Percentiles rank a stretch among this genome's conserved stretches.
Evolutionary conservation across 2,888 invertebrate species (phyloP).

Genomic region (Phytoseiulus persimilis): DNA sequence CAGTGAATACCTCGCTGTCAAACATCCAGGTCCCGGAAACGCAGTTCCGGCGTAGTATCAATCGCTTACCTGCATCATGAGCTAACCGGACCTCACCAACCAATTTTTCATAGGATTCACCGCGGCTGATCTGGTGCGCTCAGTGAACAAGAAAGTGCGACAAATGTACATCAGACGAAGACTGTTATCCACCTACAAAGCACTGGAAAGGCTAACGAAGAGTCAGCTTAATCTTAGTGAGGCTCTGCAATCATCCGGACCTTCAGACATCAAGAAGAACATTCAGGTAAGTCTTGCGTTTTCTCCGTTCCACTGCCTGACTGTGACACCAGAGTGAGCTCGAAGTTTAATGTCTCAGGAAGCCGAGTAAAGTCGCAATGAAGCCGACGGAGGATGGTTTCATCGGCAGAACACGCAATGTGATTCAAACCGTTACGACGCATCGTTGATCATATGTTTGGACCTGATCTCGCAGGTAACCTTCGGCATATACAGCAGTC

Average conservation of each 20-base stretch:
- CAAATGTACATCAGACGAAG: conserved; percentile 72
- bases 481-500: neutral
- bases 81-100: too few relatives aligned
- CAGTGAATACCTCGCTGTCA: too few relatives aligned
- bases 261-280: neutral
- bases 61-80: too few relatives aligned
- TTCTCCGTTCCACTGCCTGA: neutral
- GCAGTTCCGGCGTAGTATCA: too few relatives aligned
- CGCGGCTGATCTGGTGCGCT: conserved; percentile 62
- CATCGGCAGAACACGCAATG: too few relatives aligned
- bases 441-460: neutral
- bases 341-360: too few relatives aligned
- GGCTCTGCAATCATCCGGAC: conserved; percentile 25
- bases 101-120: conserved; percentile 54
- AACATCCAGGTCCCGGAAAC: too few relatives aligned
- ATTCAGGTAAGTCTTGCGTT: neutral
- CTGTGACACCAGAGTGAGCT: neutral
- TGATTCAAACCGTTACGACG: too few relatives aligned
- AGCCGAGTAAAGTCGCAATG: too few relatives aligned
- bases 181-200: conserved; percentile 68
- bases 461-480: neutral
- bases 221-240: conserved; percentile 66
- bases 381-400: too few relatives aligned
- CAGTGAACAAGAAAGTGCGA: conserved; percentile 72
- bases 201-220: conserved; percentile 68